Evolutionary conservation across 2,888 invertebrate species (phyloP), one percentile per base, ranked within the genome.

Genomic region (Carpatolechia fugitivella): DNA sequence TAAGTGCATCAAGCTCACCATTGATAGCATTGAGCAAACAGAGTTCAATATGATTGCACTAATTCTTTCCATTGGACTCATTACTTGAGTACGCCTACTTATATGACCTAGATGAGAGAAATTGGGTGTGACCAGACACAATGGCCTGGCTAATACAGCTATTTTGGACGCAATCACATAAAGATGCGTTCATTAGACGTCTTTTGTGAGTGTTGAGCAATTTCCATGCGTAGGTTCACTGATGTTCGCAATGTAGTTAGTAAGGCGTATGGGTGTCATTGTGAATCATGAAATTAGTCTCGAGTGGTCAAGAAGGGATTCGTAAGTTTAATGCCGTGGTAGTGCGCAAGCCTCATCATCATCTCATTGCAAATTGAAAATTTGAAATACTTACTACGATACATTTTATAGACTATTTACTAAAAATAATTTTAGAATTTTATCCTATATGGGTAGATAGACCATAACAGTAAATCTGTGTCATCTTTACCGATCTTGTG

Each of bases 101-200:
- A 40, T 56, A 35, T 56, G 56, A 53, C 56, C 56, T 40, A 57
- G 50, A 50, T 52, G 36, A 52, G 51, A 51, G 59, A 60, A 60
- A 60, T 58, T 54, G 54, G 60, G 59, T 62, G 56, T 60, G 58
- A 57, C 56, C 60, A 56, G 46, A 38, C 50, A 60, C 61, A 63
- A 62, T 61, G 52, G 60, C 38, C 36, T 29, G 44, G 49, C 54
- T 62, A 62, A 63, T 60, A 58, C 60, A 50, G 41, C 59, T 56
- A 56, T 58, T 61, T 62, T 56, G 54, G 56, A 52, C 55, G 60
- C 61, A 59, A 60, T 59, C 55, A 49, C 51, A 31, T 56, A 40
- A 38, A 58, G 56, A 62, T 57, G 62, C 62, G 60, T 59, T 62
- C 62, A 59, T 61, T 60, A 59, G 55, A 50, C 35, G 47, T 38